phyloP scores from a whole-genome alignment of 1,140 invertebrate species.

The Sitobion miscanthi region DNA sequence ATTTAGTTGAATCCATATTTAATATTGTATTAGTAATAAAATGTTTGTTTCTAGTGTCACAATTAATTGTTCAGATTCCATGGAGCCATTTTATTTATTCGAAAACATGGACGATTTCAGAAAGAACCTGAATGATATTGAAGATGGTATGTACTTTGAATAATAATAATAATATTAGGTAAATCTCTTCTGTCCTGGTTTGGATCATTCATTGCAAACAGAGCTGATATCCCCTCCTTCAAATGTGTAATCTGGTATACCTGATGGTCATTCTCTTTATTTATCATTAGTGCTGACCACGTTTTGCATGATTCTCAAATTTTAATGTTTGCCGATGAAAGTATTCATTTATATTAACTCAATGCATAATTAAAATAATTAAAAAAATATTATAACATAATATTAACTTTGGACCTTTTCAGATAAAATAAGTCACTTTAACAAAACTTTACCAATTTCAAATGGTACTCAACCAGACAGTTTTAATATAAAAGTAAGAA shows the following conservation, averaged over 20 bases:
- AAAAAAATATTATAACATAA: neutral
- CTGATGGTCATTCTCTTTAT: too few relatives aligned
- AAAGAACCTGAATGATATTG: neutral
- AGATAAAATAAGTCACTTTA: neutral
- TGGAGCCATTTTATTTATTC: conserved; percentile 57
- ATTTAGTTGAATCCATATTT: neutral
- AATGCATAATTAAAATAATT: too few relatives aligned
- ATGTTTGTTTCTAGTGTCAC: conserved; percentile 57
- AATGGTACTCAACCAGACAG: neutral
- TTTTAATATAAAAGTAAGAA: conserved; percentile 42
- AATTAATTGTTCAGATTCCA: conserved; percentile 56
- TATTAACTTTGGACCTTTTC: neutral
- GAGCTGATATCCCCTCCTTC: too few relatives aligned
- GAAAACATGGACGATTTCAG: conserved; percentile 18
- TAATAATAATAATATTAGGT: neutral
- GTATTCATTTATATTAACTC: too few relatives aligned
- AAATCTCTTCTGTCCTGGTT: too few relatives aligned
- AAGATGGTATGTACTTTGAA: neutral
- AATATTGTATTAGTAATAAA: neutral
- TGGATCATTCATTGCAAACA: too few relatives aligned
- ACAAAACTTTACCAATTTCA: conserved; percentile 2
- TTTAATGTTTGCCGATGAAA: too few relatives aligned
- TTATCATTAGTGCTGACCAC: too few relatives aligned
- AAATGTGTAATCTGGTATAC: too few relatives aligned
- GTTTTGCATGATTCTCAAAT: too few relatives aligned